Conservation (phyloP, 2,888 invertebrate species). For the Epistrophe grossulariae region DNA sequence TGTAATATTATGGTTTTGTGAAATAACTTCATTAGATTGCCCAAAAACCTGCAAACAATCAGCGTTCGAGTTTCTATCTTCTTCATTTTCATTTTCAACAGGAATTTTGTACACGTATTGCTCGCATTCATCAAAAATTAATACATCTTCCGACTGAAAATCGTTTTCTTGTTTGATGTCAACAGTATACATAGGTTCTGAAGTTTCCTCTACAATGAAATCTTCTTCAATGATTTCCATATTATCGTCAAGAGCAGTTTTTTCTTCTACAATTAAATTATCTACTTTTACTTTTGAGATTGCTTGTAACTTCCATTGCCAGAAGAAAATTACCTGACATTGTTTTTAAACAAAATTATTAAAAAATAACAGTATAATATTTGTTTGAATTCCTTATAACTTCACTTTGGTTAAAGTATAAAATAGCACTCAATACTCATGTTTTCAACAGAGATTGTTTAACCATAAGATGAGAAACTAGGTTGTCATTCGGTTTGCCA, state of each 20-base stretch:
- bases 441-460: no score
- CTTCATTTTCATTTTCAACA: background rate
- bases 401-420: background rate
- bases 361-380: background rate
- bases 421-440: no score
- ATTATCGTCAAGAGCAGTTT: background rate
- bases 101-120: background rate
- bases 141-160: background rate
- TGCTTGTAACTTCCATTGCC: background rate
- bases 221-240: conserved; percentile 59
- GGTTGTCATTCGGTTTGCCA: no score
- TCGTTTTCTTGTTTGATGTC: conserved; percentile 53
- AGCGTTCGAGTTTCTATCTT: conserved; percentile 18
- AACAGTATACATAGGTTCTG: conserved; percentile 22
- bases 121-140: conserved; percentile 34
- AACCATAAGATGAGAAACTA: no score
- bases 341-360: background rate
- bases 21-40: conserved; percentile 1
- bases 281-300: background rate
- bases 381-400: background rate
- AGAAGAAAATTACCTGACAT: background rate
- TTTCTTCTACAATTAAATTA: conserved; percentile 32
- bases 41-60: background rate
- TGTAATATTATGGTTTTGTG: conserved; percentile 23
- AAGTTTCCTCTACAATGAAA: conserved; percentile 52